These are phyloP conservation scores for Clarias platycephalus DNA, from an alignment of 2,797 vertebrate species.

Conservation along the genomic window DNA sequence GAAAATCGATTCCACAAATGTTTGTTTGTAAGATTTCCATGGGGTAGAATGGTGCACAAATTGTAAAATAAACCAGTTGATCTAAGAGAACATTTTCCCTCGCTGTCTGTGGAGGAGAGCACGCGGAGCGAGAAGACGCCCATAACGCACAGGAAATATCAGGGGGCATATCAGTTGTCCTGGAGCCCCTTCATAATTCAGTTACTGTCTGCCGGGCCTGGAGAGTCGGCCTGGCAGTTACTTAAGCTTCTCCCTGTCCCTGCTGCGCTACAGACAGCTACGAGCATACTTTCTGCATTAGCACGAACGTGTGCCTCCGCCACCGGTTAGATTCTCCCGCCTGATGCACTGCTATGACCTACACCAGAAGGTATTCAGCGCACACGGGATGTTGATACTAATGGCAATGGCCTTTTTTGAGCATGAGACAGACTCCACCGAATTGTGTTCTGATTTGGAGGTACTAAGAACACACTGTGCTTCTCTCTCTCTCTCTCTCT, in stretches of 20 bases:
- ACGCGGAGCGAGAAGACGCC: slow-evolving; percentile 38
- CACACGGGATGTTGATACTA: slow-evolving; percentile 38
- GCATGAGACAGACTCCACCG: slow-evolving; percentile 8
- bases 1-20: not conserved
- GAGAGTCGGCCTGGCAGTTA: slow-evolving; percentile 53
- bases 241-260: slow-evolving; percentile 49
- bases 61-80: not conserved
- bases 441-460: slow-evolving; percentile 17
- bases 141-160: slow-evolving; percentile 49
- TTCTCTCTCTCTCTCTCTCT: slow-evolving; percentile 1
- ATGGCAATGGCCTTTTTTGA: slow-evolving; percentile 48
- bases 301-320: slow-evolving; percentile 43
- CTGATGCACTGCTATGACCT: slow-evolving; percentile 51
- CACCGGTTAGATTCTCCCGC: slow-evolving; percentile 44
- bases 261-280: slow-evolving; percentile 45
- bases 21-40: not conserved
- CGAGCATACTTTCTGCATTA: slow-evolving; percentile 61
- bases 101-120: slow-evolving; percentile 38
- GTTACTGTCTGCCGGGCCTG: slow-evolving; percentile 56
- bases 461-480: slow-evolving; percentile 12
- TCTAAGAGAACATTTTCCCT: slow-evolving; percentile 30
- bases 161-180: slow-evolving; percentile 58
- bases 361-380: slow-evolving; percentile 47
- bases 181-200: slow-evolving; percentile 52
- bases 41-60: not conserved